Evolutionary conservation across 2,113 vertebrate species (phyloP).

Genomic region (Lanius ludovicianus): DNA sequence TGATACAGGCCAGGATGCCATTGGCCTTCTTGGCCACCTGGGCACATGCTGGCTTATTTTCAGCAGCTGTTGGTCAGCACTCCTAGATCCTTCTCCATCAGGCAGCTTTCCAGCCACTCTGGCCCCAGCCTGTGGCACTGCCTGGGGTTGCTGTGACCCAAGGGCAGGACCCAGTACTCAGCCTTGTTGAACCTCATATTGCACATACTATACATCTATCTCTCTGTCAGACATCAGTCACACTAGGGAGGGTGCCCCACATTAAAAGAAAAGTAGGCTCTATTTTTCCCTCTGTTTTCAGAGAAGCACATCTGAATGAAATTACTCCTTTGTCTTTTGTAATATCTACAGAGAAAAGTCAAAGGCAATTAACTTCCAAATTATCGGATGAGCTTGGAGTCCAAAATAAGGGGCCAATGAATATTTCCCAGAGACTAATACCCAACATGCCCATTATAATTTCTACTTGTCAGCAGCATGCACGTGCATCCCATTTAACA

Average conservation of each 20-base stretch:
- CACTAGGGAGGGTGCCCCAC: rapidly evolving
- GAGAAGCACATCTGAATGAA: background rate
- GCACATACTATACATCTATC: background rate
- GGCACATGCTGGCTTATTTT: background rate
- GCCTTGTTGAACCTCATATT: background rate
- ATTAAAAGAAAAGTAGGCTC: background rate
- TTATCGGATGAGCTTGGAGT: background rate
- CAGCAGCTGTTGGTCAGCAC: background rate
- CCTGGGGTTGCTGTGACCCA: background rate
- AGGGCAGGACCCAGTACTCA: background rate
- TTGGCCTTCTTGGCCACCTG: background rate
- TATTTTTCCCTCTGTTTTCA: background rate
- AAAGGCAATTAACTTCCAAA: background rate
- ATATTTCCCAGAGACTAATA: background rate
- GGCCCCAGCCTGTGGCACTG: background rate
- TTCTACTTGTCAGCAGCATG: background rate
- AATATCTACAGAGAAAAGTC: background rate
- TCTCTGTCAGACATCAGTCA: background rate
- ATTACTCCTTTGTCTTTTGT: background rate
- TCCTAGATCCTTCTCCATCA: background rate
- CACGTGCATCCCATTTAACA: background rate
- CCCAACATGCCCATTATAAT: background rate
- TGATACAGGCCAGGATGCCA: background rate
- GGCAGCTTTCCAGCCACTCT: background rate
- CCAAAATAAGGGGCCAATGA: background rate